These are phyloP conservation scores for Gryllus bimaculatus DNA, from an alignment of 1,140 invertebrate species.

Conservation along the genomic window DNA sequence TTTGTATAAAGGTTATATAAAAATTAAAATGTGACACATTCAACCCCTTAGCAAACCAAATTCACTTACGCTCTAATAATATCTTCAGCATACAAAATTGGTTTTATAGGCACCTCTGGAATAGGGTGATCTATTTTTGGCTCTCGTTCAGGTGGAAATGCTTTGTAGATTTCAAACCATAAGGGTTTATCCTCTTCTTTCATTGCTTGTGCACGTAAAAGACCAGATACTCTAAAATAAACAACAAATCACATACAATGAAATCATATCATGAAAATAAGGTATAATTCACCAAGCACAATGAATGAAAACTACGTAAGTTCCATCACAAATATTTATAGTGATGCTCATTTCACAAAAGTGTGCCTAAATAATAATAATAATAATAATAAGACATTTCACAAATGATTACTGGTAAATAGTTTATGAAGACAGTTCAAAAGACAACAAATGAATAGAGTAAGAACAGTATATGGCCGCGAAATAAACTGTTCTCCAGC, in stretches of 20 bases:
- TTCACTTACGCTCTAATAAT: slow-evolving; percentile 63
- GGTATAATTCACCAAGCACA: not conserved
- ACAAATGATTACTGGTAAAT: not conserved
- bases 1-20: not conserved
- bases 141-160: slow-evolving; percentile 73
- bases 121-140: slow-evolving; percentile 58
- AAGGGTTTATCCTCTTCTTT: slow-evolving; percentile 67
- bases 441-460: too few species aligned
- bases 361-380: not conserved
- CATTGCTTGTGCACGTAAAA: slow-evolving; percentile 64
- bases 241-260: not conserved
- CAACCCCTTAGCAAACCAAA: not conserved
- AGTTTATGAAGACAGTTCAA: too few species aligned
- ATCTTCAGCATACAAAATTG: slow-evolving; percentile 83
- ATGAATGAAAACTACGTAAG: not conserved
- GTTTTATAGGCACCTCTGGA: slow-evolving; percentile 44
- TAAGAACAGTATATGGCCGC: too few species aligned
- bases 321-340: not conserved
- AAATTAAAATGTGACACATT: not conserved
- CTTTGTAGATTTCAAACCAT: slow-evolving; percentile 83
- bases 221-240: slow-evolving; percentile 54
- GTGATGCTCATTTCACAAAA: not conserved
- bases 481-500: not conserved
- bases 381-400: not conserved
- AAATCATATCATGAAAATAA: not conserved